Percentiles rank a stretch among this genome's conserved stretches.
These are phyloP conservation scores for Monodelphis domestica DNA, from an alignment of 2,797 vertebrate genomes.

Conservation along the genomic window DNA sequence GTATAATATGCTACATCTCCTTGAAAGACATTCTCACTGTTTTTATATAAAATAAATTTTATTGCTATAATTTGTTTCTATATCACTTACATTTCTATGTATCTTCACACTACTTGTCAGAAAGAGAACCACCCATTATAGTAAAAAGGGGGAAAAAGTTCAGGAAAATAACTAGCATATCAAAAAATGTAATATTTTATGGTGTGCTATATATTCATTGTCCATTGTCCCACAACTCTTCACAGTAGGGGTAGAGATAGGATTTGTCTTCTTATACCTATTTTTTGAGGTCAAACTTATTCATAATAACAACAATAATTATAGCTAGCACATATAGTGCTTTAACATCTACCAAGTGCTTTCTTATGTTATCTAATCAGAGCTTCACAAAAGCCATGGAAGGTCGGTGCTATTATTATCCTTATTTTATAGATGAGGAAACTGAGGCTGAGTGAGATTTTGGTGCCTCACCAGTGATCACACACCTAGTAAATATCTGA, in stretches of 20 bases:
- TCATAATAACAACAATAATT: neutral
- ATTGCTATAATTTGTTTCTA: neutral
- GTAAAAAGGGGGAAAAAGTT: neutral
- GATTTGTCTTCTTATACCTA: neutral
- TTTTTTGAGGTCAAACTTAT: neutral
- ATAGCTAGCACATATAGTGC: neutral
- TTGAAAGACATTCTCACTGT: neutral
- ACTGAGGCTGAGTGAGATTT: neutral
- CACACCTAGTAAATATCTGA: neutral
- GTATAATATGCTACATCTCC: neutral
- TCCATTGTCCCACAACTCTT: neutral
- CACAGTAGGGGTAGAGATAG: neutral
- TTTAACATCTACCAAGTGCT: neutral
- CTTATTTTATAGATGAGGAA: neutral
- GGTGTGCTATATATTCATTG: neutral
- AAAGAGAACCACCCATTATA: neutral
- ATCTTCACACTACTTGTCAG: neutral
- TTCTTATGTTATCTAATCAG: neutral
- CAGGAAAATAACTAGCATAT: neutral
- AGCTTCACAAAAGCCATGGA: neutral
- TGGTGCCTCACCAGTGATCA: neutral
- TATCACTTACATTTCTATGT: neutral
- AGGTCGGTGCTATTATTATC: neutral
- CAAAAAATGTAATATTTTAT: neutral
- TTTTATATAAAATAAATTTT: neutral